Evolutionary conservation across 2,797 vertebrate genomes (phyloP).

Genomic region (Catostomus latipinnis): DNA sequence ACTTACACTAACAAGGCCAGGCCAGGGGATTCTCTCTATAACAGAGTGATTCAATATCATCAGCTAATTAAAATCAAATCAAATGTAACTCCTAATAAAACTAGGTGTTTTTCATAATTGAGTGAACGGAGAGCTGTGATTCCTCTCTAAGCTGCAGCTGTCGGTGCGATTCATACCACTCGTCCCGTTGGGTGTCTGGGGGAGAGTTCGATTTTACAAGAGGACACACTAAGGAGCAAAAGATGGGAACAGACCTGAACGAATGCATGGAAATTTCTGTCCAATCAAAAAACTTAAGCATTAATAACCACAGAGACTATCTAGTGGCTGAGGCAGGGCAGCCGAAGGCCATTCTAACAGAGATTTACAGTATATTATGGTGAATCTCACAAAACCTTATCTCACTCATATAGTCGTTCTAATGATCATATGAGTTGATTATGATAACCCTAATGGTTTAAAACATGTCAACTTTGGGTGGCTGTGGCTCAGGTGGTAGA

Average conservation of each 20-base stretch:
- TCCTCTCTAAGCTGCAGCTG: conserved; percentile 30
- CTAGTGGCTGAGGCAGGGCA: too few species aligned
- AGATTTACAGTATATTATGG: too few species aligned
- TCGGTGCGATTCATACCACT: background rate
- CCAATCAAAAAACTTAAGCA: background rate
- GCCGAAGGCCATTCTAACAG: too few species aligned
- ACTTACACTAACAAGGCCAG: conserved; percentile 39
- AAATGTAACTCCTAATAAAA: conserved; percentile 45
- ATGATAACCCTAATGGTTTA: too few species aligned
- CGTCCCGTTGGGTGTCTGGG: background rate
- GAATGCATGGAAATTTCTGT: background rate
- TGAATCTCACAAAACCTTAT: too few species aligned
- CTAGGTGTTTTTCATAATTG: conserved; percentile 34
- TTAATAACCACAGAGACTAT: too few species aligned
- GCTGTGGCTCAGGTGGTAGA: too few species aligned
- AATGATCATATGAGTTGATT: too few species aligned
- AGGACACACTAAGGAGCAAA: background rate
- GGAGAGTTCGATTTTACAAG: background rate
- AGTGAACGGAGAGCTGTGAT: background rate
- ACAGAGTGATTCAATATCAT: conserved; percentile 46
- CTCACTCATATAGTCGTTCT: too few species aligned
- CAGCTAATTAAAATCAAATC: conserved; percentile 49
- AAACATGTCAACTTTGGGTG: too few species aligned
- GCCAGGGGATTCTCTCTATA: conserved; percentile 40
- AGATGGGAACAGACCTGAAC: background rate